Evolutionary conservation across 1,140 invertebrate genomes (phyloP).

Genomic region (Druon quercuslanigerum): DNA sequence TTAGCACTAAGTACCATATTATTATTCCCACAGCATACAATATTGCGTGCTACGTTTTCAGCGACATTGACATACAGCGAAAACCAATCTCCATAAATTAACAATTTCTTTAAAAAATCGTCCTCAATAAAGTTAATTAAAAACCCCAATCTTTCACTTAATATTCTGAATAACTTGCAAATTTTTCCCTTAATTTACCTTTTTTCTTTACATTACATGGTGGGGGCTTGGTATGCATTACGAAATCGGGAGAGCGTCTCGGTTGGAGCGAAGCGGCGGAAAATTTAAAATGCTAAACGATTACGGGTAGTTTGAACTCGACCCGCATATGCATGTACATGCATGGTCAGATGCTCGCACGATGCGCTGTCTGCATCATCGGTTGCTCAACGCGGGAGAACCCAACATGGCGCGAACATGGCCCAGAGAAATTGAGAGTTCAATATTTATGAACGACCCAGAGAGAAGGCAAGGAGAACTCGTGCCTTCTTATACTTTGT

Average conservation of each 20-base stretch:
- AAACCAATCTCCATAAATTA: no score
- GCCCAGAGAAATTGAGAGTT: constrained; percentile 54
- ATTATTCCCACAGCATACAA: no score
- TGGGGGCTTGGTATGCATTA: not conserved
- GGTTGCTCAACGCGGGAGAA: constrained; percentile 52
- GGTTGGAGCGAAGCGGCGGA: constrained; percentile 42
- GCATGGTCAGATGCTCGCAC: constrained; percentile 47
- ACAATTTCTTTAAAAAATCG: no score
- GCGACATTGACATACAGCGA: no score
- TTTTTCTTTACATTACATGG: no score
- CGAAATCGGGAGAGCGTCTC: constrained; percentile 12
- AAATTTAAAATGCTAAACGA: constrained; percentile 53
- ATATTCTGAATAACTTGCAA: no score
- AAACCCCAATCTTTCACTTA: no score
- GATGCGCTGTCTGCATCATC: constrained; percentile 49
- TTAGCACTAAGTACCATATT: no score
- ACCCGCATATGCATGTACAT: constrained; percentile 52
- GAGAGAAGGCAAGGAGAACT: constrained; percentile 49
- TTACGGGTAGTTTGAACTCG: constrained; percentile 52
- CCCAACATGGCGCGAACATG: constrained; percentile 42
- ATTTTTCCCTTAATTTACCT: no score
- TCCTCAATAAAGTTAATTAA: no score
- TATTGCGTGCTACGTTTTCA: no score
- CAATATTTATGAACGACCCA: constrained; percentile 55
- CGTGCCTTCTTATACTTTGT: constrained; percentile 2